Conservation (phyloP, 2,797 vertebrate genomes). For the Apogon talboti region DNA sequence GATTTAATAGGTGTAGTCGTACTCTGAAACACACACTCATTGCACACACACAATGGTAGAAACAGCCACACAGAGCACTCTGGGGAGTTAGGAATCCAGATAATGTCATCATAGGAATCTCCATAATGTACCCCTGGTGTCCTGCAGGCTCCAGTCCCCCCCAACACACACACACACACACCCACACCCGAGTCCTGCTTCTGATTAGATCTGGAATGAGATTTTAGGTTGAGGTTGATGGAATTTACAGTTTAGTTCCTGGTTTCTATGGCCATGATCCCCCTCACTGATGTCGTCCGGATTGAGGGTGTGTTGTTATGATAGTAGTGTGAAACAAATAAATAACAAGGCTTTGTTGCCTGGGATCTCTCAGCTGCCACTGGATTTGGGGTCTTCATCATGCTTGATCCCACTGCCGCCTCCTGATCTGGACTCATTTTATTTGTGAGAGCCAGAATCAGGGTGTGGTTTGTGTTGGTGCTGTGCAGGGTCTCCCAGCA, state of each 20-base stretch:
- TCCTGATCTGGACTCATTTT: conserved; percentile 52
- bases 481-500: conserved; percentile 34
- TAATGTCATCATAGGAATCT: conserved; percentile 82
- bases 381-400: conserved; percentile 75
- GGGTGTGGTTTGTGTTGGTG: conserved; percentile 58
- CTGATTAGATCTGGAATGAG: conserved; percentile 60
- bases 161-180: not conserved
- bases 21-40: conserved; percentile 50
- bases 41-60: conserved; percentile 19
- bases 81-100: conserved; percentile 77
- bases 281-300: conserved; percentile 20
- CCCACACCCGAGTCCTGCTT: conserved; percentile 11
- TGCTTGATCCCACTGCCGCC: conserved; percentile 57
- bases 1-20: conserved; percentile 78
- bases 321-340: too few species aligned
- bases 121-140: conserved; percentile 68
- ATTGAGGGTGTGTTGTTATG: conserved; percentile 69
- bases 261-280: conserved; percentile 41
- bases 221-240: conserved; percentile 66
- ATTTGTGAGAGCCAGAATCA: conserved; percentile 41
- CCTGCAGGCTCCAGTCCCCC: conserved; percentile 58
- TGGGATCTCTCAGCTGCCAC: conserved; percentile 70
- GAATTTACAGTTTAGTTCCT: conserved; percentile 71
- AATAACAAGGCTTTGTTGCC: too few species aligned
- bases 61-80: conserved; percentile 50